Percentiles rank a stretch among this genome's conserved stretches.
These are phyloP conservation scores for Macrophya annulata DNA, from an alignment of 2,888 invertebrate genomes.

Conservation along the genomic window DNA sequence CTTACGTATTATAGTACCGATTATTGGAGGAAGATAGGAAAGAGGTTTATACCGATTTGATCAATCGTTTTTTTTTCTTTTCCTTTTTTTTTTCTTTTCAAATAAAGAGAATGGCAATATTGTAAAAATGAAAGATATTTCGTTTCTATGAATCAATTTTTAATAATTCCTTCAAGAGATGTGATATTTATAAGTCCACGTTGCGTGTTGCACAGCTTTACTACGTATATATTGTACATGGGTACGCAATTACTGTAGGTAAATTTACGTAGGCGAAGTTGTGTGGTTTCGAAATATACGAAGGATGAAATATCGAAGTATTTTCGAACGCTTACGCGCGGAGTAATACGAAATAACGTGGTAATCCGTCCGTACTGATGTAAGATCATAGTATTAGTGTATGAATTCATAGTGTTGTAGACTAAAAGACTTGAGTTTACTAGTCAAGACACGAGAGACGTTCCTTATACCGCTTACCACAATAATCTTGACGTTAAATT, in stretches of 20 bases:
- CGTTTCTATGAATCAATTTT: background rate
- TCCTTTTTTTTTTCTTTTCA: background rate
- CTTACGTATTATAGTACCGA: conserved; percentile 10
- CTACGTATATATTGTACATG: background rate
- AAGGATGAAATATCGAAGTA: conserved; percentile 9
- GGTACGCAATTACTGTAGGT: background rate
- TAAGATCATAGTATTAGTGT: background rate
- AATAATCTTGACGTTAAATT: conserved; percentile 45
- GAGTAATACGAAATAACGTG: background rate
- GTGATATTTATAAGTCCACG: background rate
- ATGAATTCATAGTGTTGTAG: background rate
- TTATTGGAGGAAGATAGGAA: background rate
- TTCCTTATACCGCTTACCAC: background rate
- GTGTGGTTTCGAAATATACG: conserved; percentile 6
- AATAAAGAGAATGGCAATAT: background rate
- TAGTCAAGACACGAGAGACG: background rate
- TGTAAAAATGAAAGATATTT: background rate
- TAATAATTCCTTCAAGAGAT: background rate
- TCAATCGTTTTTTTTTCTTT: background rate
- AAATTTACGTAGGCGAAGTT: conserved; percentile 9
- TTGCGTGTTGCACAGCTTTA: background rate
- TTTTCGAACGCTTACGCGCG: conserved; percentile 32
- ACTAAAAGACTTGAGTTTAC: background rate
- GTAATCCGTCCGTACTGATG: background rate
- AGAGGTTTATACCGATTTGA: background rate